Evolutionary conservation across 1,140 invertebrate genomes (phyloP), one percentile per base, ranked within the genome.

Genomic region (Drosophila santomea): DNA sequence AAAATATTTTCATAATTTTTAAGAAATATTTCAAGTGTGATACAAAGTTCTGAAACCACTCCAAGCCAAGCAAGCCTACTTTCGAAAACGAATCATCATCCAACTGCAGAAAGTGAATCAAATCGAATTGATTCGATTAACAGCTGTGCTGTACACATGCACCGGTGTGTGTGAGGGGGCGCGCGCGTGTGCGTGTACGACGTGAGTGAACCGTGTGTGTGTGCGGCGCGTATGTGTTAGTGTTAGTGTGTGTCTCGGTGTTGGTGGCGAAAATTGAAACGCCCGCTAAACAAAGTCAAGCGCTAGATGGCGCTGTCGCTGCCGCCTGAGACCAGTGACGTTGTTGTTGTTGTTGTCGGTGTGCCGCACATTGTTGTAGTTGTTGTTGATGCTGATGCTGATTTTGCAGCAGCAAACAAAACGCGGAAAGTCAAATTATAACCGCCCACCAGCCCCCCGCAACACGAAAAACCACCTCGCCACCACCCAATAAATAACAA

Each of bases 301-400:
- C 81, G 85, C 69, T 84, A 74, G 80, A 84, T 89, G 80, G 68
- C 85, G 77, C 80, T 67, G 69, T 62, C 57, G 57, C 58, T 64
- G 62, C 51, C 45, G 67, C 61, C 59, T 75, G 39, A 68, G 63
- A 48, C 38, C 68, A 71, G 68, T 82, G 61, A 12, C 5, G 11
- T 63, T 66, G 60, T 83, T 64, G 64, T 74, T 69, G 54, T 41
- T 51, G 35, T 55, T 52, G 45, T 25, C 23, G 41, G 39, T 44
- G 45, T 58, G 17, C 48, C 58, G 14, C 41, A 43, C 41, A 15
- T 15, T 43, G 32, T 51, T 41, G 71, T 50, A 66, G 35, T 57
- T 58, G 58, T 39, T 60, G 61, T 48, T 59, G 48, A 41, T 60
- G 56, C 55, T 75, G 56, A 7, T 8, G 28, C 32, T 3, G 32